Conservation (phyloP, 53 echinoderm and acorn worm genomes). For the Paracentrotus lividus region DNA sequence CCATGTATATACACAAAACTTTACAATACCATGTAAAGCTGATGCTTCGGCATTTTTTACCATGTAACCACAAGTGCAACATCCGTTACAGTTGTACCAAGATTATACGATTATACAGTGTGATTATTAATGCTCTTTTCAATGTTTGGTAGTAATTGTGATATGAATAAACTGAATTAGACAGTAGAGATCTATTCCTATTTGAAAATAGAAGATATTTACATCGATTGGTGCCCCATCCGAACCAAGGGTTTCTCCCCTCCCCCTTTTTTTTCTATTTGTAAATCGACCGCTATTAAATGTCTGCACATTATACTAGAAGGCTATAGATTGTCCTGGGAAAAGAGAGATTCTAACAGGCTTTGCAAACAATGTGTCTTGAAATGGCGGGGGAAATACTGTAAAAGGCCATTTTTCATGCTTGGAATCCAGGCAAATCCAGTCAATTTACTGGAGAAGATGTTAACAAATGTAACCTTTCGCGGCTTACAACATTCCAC, state of each 20-base stretch:
- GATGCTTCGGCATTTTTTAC: slow-evolving; percentile 22
- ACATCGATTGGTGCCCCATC: background rate
- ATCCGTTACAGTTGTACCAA: background rate
- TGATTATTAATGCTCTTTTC: background rate
- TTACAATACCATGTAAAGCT: slow-evolving; percentile 17
- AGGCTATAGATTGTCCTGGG: background rate
- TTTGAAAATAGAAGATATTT: background rate
- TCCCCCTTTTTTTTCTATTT: no score
- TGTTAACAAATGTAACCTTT: slow-evolving; percentile 61
- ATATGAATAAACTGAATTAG: background rate
- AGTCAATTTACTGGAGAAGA: slow-evolving; percentile 41
- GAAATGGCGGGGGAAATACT: background rate
- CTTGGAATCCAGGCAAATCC: slow-evolving; percentile 45
- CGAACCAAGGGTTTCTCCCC: background rate
- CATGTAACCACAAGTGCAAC: slow-evolving; percentile 46
- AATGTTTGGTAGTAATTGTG: background rate
- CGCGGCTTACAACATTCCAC: slow-evolving; percentile 32
- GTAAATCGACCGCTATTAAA: slow-evolving; percentile 34
- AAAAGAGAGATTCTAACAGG: background rate
- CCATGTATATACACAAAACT: slow-evolving; percentile 1
- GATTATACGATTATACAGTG: background rate
- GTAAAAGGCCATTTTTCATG: slow-evolving; percentile 25
- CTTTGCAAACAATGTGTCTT: slow-evolving; percentile 14
- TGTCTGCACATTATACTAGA: background rate
- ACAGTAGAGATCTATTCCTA: background rate